phyloP scores from a whole-genome alignment of 2,888 invertebrate genomes.

The Andrena fulva region DNA sequence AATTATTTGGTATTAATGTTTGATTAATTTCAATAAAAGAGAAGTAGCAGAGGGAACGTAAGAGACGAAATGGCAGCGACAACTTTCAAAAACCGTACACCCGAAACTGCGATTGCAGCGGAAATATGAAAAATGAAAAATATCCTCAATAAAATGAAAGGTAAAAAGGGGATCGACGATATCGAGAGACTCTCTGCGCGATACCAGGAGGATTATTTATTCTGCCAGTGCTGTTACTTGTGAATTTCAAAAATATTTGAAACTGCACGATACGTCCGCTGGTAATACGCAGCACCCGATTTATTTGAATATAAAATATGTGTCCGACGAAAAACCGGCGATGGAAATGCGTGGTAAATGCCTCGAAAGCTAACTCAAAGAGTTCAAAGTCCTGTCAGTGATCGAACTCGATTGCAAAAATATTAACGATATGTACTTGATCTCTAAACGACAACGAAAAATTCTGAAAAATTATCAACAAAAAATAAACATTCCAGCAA shows the following conservation, averaged over 20 bases:
- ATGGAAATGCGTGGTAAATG: too few relatives aligned
- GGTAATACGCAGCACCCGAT: background rate
- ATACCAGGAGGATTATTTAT: background rate
- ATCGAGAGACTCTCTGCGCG: background rate
- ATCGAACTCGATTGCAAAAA: too few relatives aligned
- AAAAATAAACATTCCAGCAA: too few relatives aligned
- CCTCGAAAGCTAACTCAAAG: too few relatives aligned
- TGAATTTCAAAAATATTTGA: background rate
- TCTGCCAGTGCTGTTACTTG: background rate
- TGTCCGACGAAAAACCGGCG: too few relatives aligned
- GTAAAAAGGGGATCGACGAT: background rate
- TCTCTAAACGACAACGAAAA: too few relatives aligned
- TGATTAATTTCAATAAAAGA: background rate
- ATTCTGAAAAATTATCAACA: too few relatives aligned
- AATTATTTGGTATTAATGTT: background rate
- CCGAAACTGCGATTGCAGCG: background rate
- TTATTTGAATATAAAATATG: background rate
- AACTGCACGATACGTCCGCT: background rate
- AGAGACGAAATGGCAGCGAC: too few relatives aligned
- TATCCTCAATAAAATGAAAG: background rate
- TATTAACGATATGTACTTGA: too few relatives aligned
- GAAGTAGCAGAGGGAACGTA: background rate
- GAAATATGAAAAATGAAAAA: background rate
- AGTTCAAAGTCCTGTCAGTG: too few relatives aligned
- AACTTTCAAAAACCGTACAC: background rate